Evolutionary conservation across 2,113 vertebrate genomes (phyloP), one percentile per base, ranked within the genome.

Genomic region (Zapus hudsonius): DNA sequence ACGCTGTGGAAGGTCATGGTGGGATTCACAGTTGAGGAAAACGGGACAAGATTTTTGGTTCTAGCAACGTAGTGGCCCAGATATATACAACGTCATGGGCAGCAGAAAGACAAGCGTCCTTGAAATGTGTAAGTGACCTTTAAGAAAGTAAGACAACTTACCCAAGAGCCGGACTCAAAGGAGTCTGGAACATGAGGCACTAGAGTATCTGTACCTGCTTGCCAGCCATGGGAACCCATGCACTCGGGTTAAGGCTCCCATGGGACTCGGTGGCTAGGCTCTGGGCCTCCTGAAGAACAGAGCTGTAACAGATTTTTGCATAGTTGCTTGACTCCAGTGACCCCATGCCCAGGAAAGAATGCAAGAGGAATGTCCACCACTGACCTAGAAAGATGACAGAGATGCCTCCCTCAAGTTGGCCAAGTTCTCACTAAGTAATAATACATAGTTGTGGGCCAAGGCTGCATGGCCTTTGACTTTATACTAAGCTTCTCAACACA

Each of bases 41-140:
- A 89, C n/a, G 23, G 27, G 38, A 1, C 13, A 40, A 44, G 81
- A 84, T 31, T 36, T 42, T 19, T 13, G 19, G 25, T 74, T 94
- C 29, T 44, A 31, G 76, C 66, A 47, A 31, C 33, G 13, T 2
- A 27, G 11, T 40, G 31, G 73, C 57, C 72, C 40, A 52, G 33
- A 55, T 38, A 80, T 63, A n/a, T 63, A 84, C 87, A 69, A 75
- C 33, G 40, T 75, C 72, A 64, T 33, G 33, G 70, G 84, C 40
- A 63, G 7, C 12, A 84, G 85, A 76, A 80, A 93, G 73, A 13
- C 47, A 73, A 57, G 17, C 75, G 66, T 55, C 38, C 72, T 90
- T 91, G 52, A 80, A 79, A 66, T 47, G 55, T 22, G 9, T 52
- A 80, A 72, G 25, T 81, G 70, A 89, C 38, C 40, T 92, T 91